Evolutionary conservation across 2,797 vertebrate genomes (phyloP).

Genomic region (Todus mexicanus): DNA sequence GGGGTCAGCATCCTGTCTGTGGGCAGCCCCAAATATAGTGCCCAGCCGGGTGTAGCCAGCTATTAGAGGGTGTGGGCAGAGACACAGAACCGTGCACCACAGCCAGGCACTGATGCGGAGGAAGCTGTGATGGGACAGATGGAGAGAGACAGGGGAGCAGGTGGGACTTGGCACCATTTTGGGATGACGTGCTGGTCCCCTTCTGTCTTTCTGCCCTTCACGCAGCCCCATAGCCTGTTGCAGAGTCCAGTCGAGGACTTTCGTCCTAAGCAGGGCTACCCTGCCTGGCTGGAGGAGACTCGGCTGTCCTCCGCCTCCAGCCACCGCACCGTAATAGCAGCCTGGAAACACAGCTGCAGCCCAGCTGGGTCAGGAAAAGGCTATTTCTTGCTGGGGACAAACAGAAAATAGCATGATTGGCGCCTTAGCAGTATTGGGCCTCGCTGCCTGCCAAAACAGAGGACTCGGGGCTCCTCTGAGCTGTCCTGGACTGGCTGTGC

Average conservation of each 20-base stretch:
- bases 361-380: neutral
- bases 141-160: neutral
- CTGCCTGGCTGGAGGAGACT: neutral
- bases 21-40: neutral
- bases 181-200: neutral
- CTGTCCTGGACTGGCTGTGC: neutral
- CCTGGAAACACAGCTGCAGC: slow-evolving; percentile 28
- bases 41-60: neutral
- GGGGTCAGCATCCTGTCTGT: neutral
- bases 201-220: neutral
- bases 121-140: neutral
- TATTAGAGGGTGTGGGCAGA: neutral
- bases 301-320: neutral
- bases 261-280: neutral
- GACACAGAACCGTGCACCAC: neutral
- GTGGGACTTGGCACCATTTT: neutral
- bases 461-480: fast-evolving
- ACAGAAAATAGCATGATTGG: neutral
- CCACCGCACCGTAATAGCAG: neutral
- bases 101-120: fast-evolving
- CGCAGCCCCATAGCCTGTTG: fast-evolving
- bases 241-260: fast-evolving
- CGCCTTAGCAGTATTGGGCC: neutral
- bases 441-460: neutral
- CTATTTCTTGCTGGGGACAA: slow-evolving; percentile 15